These are phyloP conservation scores for Zoanthus sansibaricus DNA, from an alignment of 92 coral and sea anemone species.

Conservation along the genomic window DNA sequence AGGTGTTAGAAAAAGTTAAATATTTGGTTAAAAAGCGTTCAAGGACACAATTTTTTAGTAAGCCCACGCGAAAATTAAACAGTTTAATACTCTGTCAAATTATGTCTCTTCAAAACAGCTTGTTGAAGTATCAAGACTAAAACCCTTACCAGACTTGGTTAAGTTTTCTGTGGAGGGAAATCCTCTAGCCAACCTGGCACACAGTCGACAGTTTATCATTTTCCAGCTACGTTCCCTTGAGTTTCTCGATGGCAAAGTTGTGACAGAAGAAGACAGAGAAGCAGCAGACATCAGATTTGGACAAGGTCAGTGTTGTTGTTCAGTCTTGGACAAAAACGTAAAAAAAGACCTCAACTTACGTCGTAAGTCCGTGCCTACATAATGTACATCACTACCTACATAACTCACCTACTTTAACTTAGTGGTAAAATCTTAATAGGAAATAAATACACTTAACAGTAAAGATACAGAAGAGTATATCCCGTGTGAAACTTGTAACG, in stretches of 20 bases:
- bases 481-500: too few species aligned
- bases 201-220: conserved; percentile 86
- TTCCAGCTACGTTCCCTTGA: conserved; percentile 89
- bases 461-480: too few species aligned
- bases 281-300: conserved; percentile 93
- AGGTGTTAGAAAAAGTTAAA: too few species aligned
- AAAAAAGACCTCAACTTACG: background rate
- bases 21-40: too few species aligned
- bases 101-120: conserved; percentile 57
- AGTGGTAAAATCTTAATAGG: too few species aligned
- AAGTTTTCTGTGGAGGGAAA: conserved; percentile 85
- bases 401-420: background rate
- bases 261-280: conserved; percentile 77
- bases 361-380: background rate
- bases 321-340: background rate
- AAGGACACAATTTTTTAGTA: too few species aligned
- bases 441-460: too few species aligned
- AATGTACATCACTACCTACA: too few species aligned
- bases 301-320: conserved; percentile 70
- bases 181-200: conserved; percentile 81
- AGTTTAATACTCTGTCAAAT: background rate
- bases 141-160: conserved; percentile 86
- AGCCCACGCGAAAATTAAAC: too few species aligned
- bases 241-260: conserved; percentile 69
- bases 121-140: conserved; percentile 83